phyloP scores from a whole-genome alignment of 2,888 invertebrate species.

The Erebia ligea region DNA sequence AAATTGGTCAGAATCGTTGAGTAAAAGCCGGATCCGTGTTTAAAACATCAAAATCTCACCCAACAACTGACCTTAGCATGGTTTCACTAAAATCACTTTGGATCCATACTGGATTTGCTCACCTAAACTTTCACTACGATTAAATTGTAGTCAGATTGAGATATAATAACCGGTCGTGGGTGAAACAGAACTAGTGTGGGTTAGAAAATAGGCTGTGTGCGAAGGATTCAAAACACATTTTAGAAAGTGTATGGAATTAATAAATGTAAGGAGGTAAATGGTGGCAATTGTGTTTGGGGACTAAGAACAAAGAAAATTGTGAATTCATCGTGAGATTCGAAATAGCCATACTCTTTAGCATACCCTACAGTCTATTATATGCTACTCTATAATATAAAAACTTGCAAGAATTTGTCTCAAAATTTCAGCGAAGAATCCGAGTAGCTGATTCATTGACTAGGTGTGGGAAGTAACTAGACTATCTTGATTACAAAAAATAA shows the following conservation, averaged over 20 bases:
- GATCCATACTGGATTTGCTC: constrained; percentile 20
- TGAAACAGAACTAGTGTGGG: constrained; percentile 2
- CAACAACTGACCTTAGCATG: constrained; percentile 6
- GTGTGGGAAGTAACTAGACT: too few relatives aligned
- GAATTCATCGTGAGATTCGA: not conserved
- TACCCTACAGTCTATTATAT: too few relatives aligned
- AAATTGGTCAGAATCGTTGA: not conserved
- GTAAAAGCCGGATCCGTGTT: not conserved
- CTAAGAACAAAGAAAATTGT: not conserved
- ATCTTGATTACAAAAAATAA: too few relatives aligned
- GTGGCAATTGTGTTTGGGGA: not conserved
- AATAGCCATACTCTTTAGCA: too few relatives aligned
- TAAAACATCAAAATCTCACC: constrained; percentile 9
- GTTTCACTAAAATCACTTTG: constrained; percentile 21
- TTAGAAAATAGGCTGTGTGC: constrained; percentile 5
- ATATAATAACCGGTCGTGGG: constrained; percentile 29
- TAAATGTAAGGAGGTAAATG: constrained; percentile 6
- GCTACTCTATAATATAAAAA: too few relatives aligned
- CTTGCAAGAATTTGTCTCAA: too few relatives aligned
- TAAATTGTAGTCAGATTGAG: constrained; percentile 25
- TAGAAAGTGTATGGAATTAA: constrained; percentile 1
- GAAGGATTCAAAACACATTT: constrained; percentile 6
- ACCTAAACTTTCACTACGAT: constrained; percentile 31
- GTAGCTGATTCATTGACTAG: too few relatives aligned
- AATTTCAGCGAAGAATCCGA: too few relatives aligned